Percentiles rank a stretch among this genome's conserved stretches.
phyloP scores from a whole-genome alignment of 2,797 vertebrate species.

The Hemibagrus guttatus region DNA sequence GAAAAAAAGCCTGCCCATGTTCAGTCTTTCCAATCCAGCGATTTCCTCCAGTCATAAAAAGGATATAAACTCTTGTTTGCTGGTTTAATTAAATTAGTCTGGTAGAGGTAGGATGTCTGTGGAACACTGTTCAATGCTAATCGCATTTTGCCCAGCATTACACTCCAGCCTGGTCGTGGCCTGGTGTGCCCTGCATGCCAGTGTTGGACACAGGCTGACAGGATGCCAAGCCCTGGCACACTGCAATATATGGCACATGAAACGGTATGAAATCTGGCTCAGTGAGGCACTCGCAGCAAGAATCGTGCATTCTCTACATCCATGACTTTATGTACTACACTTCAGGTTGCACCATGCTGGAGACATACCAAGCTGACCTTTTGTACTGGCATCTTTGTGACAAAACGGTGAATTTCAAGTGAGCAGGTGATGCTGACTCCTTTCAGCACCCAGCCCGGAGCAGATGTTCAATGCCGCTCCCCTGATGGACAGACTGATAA shows the following conservation, averaged over 20 bases:
- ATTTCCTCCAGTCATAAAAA: constrained; percentile 53
- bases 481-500: constrained; percentile 58
- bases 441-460: constrained; percentile 46
- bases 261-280: constrained; percentile 33
- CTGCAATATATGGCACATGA: constrained; percentile 26
- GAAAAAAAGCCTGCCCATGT: constrained; percentile 22
- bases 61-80: constrained; percentile 58
- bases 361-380: constrained; percentile 13
- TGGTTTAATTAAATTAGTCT: constrained; percentile 58
- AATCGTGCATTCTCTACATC: constrained; percentile 7
- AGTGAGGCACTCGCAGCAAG: constrained; percentile 16
- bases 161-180: constrained; percentile 42
- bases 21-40: constrained; percentile 48
- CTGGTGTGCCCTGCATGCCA: constrained; percentile 38
- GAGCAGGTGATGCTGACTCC: constrained; percentile 23
- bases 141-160: constrained; percentile 56
- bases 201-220: constrained; percentile 13
- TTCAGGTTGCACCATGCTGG: neutral
- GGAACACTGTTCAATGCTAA: constrained; percentile 57
- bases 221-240: constrained; percentile 49
- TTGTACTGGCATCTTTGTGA: neutral
- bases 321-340: neutral
- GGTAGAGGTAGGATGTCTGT: constrained; percentile 59
- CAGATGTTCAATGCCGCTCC: constrained; percentile 58
- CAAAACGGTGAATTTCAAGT: neutral